These are phyloP conservation scores for Craterocephalus amniculus DNA, from an alignment of 2,797 vertebrate species.

Conservation along the genomic window DNA sequence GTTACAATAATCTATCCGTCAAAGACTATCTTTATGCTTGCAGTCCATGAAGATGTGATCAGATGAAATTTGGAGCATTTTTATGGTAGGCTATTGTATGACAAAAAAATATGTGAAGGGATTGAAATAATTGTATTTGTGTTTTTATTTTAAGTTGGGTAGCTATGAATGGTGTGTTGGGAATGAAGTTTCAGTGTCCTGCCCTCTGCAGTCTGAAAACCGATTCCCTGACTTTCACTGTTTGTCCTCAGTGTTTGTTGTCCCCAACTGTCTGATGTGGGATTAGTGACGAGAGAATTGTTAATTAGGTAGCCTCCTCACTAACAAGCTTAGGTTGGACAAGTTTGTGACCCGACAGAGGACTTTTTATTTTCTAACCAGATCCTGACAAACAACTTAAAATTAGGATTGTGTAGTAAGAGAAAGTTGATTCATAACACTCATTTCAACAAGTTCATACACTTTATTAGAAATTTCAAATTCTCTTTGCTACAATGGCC, in stretches of 20 bases:
- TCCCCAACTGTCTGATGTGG: constrained; percentile 56
- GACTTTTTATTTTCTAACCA: background rate
- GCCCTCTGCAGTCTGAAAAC: constrained; percentile 31
- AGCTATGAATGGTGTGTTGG: constrained; percentile 6
- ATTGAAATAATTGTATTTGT: background rate
- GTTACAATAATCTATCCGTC: background rate
- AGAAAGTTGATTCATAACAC: no score
- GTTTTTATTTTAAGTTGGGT: background rate
- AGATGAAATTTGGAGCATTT: background rate
- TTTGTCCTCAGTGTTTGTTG: constrained; percentile 30
- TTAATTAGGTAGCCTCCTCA: constrained; percentile 47
- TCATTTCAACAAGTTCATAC: constrained; percentile 10
- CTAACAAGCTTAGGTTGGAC: constrained; percentile 54
- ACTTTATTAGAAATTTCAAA: constrained; percentile 72
- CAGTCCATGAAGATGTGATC: background rate
- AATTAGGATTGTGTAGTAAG: background rate
- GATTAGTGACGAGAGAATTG: constrained; percentile 59
- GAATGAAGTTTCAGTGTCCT: constrained; percentile 24
- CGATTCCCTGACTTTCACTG: constrained; percentile 57
- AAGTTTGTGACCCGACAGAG: constrained; percentile 29
- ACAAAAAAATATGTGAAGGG: background rate
- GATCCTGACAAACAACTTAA: background rate
- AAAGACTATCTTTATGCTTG: background rate
- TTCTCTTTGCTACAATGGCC: constrained; percentile 71
- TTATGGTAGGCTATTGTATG: background rate